These are phyloP conservation scores for Rhynchopsitta pachyrhyncha DNA, from an alignment of 2,113 vertebrate species.

Conservation along the genomic window DNA sequence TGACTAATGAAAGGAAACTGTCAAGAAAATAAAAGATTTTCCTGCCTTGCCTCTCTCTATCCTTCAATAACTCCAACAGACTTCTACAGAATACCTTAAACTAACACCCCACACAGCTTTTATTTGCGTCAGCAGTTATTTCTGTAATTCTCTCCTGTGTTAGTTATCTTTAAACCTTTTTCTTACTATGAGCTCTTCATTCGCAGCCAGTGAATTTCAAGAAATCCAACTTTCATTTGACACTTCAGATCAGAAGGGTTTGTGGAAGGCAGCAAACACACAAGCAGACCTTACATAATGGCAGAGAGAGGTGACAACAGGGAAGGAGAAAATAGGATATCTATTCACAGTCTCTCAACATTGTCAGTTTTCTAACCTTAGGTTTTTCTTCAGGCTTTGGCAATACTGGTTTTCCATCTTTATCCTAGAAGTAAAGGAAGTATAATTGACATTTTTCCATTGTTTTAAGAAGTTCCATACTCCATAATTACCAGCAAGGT, in stretches of 20 bases:
- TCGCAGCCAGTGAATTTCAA: background rate
- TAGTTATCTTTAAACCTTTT: background rate
- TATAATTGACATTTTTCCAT: background rate
- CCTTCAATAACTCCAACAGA: background rate
- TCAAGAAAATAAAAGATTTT: background rate
- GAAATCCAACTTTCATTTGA: background rate
- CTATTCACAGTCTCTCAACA: background rate
- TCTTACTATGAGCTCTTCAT: background rate
- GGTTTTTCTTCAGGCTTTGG: slow-evolving; percentile 69
- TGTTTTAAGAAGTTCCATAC: background rate
- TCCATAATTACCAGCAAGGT: background rate
- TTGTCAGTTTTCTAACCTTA: slow-evolving; percentile 66
- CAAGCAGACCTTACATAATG: background rate
- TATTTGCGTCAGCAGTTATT: background rate
- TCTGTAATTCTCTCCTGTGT: background rate
- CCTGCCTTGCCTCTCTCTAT: background rate
- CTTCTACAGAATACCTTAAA: no score
- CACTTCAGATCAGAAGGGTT: background rate
- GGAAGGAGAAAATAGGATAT: background rate
- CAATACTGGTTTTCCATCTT: slow-evolving; percentile 71
- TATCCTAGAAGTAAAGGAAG: slow-evolving; percentile 67
- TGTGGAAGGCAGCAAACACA: background rate
- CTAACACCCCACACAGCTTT: background rate
- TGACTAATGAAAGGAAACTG: background rate
- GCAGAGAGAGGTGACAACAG: background rate